Base-by-base conservation (phyloP, 2,797 vertebrate genomes). In the Distichodus sexfasciatus region DNA sequence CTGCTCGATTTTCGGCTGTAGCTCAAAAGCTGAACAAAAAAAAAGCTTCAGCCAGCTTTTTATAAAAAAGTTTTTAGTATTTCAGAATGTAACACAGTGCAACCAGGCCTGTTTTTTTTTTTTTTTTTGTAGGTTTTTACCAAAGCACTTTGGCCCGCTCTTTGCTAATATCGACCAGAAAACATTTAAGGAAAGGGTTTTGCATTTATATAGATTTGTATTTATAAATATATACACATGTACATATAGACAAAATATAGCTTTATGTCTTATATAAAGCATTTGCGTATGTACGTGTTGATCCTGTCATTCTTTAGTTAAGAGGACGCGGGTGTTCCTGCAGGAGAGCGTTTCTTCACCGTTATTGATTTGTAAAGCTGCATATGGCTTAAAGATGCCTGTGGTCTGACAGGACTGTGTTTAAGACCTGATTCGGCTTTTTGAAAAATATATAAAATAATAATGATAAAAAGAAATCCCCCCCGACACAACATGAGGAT, bases 191-290 rank as follows among this genome's bases (percentile, higher is more conserved):
- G 79, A 89, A 89, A 82, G 78, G 72, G 82, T 84, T 84, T 82
- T 29, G 41, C 33, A 78, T 77, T 47, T 79, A 91, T 91, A 88
- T 88, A 90, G 84, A 89, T 88, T 89, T n/a, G 88, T 86, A 89
- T 89, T 89, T 90, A 87, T 90, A 91, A 90, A 90, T 91, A 89
- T 92, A 90, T 89, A 92, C 88, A 91, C 85, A 92, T 92, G 81
- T 92, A 93, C 91, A 92, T 92, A 92, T 91, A 87, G 86, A 93
- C 91, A 93, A 92, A 92, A 92, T 92, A 92, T 63, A 92, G 86
- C 87, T 92, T 92, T 87, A 88, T 72, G 81, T 82, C 72, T 60
- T 79, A 54, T 76, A 83, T 89, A 88, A 91, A 90, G 90, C 87
- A 71, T 87, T 84, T 76, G n/a, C n/a, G n/a, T n/a, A 57, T 81